Conservation (phyloP, 2,888 invertebrate genomes). For the Malacosoma neustria region DNA sequence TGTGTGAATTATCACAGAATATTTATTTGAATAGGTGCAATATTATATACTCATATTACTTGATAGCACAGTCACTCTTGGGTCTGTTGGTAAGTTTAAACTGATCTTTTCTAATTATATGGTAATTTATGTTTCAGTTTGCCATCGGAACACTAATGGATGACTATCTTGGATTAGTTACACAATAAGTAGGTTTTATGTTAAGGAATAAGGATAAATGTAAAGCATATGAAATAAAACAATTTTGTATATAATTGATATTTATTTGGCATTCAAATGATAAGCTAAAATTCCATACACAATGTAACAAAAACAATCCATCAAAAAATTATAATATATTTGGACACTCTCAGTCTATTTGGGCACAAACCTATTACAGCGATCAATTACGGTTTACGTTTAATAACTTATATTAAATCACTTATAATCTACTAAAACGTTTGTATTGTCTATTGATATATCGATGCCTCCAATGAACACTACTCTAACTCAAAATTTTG, state of each 20-base stretch:
- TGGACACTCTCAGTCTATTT: constrained; percentile 70
- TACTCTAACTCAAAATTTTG: no score
- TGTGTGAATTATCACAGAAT: no score
- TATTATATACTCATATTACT: no score
- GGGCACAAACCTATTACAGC: constrained; percentile 30
- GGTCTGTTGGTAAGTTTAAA: neutral
- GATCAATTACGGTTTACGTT: constrained; percentile 10
- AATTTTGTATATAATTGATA: constrained; percentile 31
- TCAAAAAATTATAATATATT: constrained; percentile 62
- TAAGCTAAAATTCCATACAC: constrained; percentile 59
- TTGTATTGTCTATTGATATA: constrained; percentile 5
- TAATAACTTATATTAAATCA: constrained; percentile 25
- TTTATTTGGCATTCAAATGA: constrained; percentile 74
- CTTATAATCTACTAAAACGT: constrained; percentile 25
- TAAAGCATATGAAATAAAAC: constrained; percentile 21
- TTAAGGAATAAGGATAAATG: constrained; percentile 13
- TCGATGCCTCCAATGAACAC: no score
- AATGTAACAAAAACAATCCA: constrained; percentile 64
- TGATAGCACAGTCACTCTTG: no score
- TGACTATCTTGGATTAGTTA: constrained; percentile 92
- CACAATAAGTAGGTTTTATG: constrained; percentile 37
- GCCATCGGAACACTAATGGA: constrained; percentile 99
- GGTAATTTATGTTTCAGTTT: constrained; percentile 82
- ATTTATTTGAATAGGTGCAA: no score
- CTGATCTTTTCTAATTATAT: neutral